Conservation (phyloP, 1,140 invertebrate species). For the Anagrus nilaparvatae region DNA sequence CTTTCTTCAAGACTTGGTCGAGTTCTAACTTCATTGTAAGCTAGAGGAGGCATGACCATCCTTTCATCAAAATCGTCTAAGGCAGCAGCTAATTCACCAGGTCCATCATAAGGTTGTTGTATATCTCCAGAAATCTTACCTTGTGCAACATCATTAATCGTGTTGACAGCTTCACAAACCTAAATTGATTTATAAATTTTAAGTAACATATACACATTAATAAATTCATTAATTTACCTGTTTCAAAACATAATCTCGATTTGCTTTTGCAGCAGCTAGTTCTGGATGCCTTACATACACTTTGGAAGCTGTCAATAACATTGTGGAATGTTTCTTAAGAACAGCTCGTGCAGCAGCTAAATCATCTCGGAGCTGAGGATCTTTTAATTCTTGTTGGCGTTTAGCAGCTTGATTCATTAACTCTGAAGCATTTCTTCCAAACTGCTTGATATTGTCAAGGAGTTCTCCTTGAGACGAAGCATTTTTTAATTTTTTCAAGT, state of each 20-base stretch:
- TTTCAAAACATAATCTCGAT: conserved; percentile 90
- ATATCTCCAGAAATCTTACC: conserved; percentile 60
- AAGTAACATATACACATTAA: no score
- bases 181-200: no score
- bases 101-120: conserved; percentile 76
- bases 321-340: conserved; percentile 96
- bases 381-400: conserved; percentile 89
- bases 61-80: conserved; percentile 97
- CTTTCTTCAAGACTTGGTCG: conserved; percentile 92
- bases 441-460: conserved; percentile 78
- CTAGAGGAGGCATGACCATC: conserved; percentile 92
- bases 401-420: conserved; percentile 89
- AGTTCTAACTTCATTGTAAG: conserved; percentile 89
- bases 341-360: conserved; percentile 94
- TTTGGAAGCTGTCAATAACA: conserved; percentile 95
- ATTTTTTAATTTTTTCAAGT: conserved; percentile 82
- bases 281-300: conserved; percentile 97
- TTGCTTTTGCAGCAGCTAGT: conserved; percentile 88
- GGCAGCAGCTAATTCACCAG: conserved; percentile 89
- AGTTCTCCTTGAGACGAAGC: conserved; percentile 90
- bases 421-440: conserved; percentile 79
- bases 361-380: conserved; percentile 88
- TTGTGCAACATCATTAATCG: conserved; percentile 88
- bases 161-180: conserved; percentile 90
- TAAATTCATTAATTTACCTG: no score